Evolutionary conservation across 2,888 invertebrate species (phyloP), one percentile per base, ranked within the genome.

Genomic region (Oscheius sp.): DNA sequence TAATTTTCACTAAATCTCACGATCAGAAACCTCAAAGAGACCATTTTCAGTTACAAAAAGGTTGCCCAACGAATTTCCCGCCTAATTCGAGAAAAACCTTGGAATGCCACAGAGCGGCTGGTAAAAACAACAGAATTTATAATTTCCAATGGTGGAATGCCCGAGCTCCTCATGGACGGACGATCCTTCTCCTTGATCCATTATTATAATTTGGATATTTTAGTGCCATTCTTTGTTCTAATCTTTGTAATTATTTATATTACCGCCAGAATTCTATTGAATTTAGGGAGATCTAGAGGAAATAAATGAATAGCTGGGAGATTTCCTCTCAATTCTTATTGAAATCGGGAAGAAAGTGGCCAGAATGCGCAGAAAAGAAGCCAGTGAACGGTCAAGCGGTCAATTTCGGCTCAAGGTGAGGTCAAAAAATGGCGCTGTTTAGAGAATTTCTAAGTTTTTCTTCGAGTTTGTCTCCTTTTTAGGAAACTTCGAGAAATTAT

Each of bases 101-200:
- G 73, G 46, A 72, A 68, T 12, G 80, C 81, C 2, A 70, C 75
- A 7, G 76, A 81, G 43, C 69, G 74, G 55, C 68, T 81, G 43
- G 61, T 81, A 21, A 74, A 77, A 52, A 74, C 73, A 5, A 80
- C 80, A 2, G 74, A 81, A 35, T 80, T 80, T 73, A 78, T 79
- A 3, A 52, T 81, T 43, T 69, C 74, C 18, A 81, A 81, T 49
- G 76, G 75, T 5, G 81, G 81, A 43, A 41, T 80, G 0, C 72
- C 73, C 55, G 78, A 80, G 43, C 69, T 80, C 1, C 68, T 77
- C 23, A 75, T 58, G 41, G 79, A 41, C 7, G 61, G 61, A 13
- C 41, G 61, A 13, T 16, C 3, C 9, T 23, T 41, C n/a, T 61
- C 61, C 45, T 43, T 45, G 9, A 45, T 43, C 6, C 21, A 43